Base-by-base conservation (phyloP, 2,888 invertebrate species). In the Acleris emargana region DNA sequence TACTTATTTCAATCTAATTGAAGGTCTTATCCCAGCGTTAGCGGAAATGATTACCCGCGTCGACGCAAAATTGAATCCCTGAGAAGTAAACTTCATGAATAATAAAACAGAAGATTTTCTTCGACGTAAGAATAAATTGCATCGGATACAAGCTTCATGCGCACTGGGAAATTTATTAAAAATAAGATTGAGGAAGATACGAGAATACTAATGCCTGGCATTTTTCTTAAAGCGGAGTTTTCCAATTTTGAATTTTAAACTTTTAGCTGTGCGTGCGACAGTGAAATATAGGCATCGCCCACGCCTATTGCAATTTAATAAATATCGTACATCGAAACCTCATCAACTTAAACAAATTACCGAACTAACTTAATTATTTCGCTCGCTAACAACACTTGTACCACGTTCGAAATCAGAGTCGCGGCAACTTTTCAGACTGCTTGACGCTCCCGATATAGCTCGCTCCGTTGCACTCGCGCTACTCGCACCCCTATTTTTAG, bases 401-500 rank as follows among this genome's bases (percentile, higher is more conserved):
- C 73, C 74, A 69, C 71, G 67, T 71, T 71, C 71, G 61, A 74
- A 76, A 77, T 78, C 77, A 71, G 71, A 55, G 43, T 32, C 45
- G 45, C 68, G 68, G 71, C 59, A 86, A 86, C 82, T 86, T 89
- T 83, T 81, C 87, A 92, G 91, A 92, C 91, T 87, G 91, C 89
- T 87, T 91, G 91, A 85, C 91, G 91, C 88, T 87, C 89, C 84
- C 78, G 78, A 87, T 86, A 86, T 89, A 88, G 84, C 77, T 73
- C 75, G 77, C 76, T 72, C 79, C 72, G 70, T 82, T 81, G 76
- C 80, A 72, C 72, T 85, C 84, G 69, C 82, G 81, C 88, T 80
- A 71, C 71, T 85, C 84, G 69, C 82, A 81, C 88, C 80, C 83
- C 80, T 88, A 85, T 85, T 83, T 84, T 86, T 80, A 84, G 80